Evolutionary conservation across 2,113 vertebrate species (phyloP), one percentile per base, ranked within the genome.

Genomic region (Columba janthina): DNA sequence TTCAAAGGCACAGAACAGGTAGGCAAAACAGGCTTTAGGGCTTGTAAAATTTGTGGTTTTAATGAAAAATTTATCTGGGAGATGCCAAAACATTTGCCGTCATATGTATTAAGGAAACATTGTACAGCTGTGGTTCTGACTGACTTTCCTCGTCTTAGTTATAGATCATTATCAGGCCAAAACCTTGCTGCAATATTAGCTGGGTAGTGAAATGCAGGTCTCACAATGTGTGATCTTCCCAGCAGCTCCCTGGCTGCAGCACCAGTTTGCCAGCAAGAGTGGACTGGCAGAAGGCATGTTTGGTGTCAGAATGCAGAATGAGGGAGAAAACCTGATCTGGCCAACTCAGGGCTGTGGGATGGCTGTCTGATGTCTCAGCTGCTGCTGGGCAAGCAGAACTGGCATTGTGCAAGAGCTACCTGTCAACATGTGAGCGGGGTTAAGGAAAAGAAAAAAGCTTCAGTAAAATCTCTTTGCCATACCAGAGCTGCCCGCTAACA

Each of bases 81-180:
- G 50, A 42, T 0, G 4, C 6, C 0, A 2, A 73, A 87, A 50
- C 7, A 15, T 86, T 66, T 93, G 10, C 24, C 9, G 8, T 58
- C 11, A 2, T 38, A 12, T 0, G 0, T 56, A 22, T 9, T 32
- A 32, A 38, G 38, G 46, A 61, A 88, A 46, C 0, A 5, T 34
- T 48, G 34, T 6, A 54, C 25, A 44, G 4, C 4, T 29, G 12
- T 42, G 28, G 9, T 36, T 25, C 9, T 2, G 7, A 24, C 18
- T 56, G 24, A 14, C 22, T 32, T 79, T 90, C 70, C 50, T 36
- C 24, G 14, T 32, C 34, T 34, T 46, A 46, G 7, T 9, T 83
- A 28, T 21, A 82, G n/a, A 21, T 38, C 9, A 9, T 77, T 48
- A 67, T 34, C 15, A 40, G 42, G 64, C 6, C n/a, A 51, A 88